Evolutionary conservation across 2,888 invertebrate species (phyloP), one percentile per base, ranked within the genome.

Genomic region (Eupeodes luniger): DNA sequence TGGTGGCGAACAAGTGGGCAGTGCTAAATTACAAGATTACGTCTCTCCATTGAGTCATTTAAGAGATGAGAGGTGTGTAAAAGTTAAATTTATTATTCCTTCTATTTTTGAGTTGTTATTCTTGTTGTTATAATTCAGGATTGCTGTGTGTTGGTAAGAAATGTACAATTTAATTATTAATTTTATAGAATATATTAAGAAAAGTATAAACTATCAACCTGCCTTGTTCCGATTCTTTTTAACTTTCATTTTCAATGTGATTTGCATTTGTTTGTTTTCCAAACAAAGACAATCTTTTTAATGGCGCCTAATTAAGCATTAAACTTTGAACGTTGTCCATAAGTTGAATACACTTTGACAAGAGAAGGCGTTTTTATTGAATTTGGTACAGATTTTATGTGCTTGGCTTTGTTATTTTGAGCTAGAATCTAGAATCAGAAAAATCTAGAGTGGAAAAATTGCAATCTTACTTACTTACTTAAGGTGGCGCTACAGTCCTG

Each of bases 41-140:
- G 78, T 88, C 51, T 88, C 88, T 19, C 85, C 88, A 53, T 61
- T 88, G 51, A 75, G 74, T 40, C 75, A 81, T 74, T 34, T 84
- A 11, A 62, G 77, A 16, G 85, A 78, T 9, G 85, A 88, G 78
- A 85, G 88, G 88, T 88, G 74, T 81, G 85, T 88, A 78, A 64
- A 83, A 66, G 27, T 51, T 74, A 16, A 12, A 55, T 55, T 55
- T 53, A 14, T 49, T 61, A 14, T 55, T 53, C 5, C 40, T 40
- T 27, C 12, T 51, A 14, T 79, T 55, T 67, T 12, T 67, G 0
- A 27, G 27, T 66, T 57, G 7, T 34, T 57, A 4, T 61, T 66
- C 34, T 62, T 19, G 59, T 70, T 79, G 47, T 40, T 7, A 40
- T 40, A 36, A 47, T 40, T 19, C 9, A 53, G 44, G 16, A 14